Evolutionary conservation across 2,113 vertebrate genomes (phyloP).

Genomic region (Saguinus midas): DNA sequence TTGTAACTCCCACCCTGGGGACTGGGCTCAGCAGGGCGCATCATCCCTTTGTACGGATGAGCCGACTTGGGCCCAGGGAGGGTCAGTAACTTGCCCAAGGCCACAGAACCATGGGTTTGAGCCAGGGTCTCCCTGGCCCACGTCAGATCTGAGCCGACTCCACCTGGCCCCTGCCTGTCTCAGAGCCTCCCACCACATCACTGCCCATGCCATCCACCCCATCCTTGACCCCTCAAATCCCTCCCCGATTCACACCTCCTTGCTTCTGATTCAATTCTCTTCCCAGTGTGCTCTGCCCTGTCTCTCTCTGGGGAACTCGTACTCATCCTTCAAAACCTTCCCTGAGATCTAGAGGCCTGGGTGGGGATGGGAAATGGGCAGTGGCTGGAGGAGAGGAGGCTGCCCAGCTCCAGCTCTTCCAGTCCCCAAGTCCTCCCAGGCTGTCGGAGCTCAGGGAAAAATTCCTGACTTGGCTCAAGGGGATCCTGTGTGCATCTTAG

Average conservation of each 20-base stretch:
- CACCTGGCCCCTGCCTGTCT: background rate
- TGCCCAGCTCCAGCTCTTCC: background rate
- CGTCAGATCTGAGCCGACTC: background rate
- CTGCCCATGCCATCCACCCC: accelerated
- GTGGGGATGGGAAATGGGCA: no score
- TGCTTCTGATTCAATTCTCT: background rate
- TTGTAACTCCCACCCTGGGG: background rate
- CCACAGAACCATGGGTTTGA: background rate
- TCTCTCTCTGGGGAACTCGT: background rate
- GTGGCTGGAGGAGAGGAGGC: background rate
- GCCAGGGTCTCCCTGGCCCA: background rate
- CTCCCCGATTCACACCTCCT: background rate
- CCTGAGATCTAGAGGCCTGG: background rate
- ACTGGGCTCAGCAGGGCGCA: background rate
- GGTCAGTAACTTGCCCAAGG: background rate
- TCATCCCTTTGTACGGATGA: background rate
- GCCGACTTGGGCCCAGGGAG: background rate
- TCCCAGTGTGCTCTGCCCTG: background rate
- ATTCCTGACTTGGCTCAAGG: no score
- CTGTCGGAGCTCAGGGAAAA: background rate
- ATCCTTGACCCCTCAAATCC: no score
- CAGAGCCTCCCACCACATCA: background rate
- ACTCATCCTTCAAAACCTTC: background rate
- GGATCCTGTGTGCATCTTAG: background rate
- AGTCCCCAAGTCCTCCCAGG: accelerated